Percentiles rank a stretch among this genome's conserved stretches.
These are phyloP conservation scores for Trichosurus vulpecula DNA, from an alignment of 2,797 vertebrate genomes.

Conservation along the genomic window DNA sequence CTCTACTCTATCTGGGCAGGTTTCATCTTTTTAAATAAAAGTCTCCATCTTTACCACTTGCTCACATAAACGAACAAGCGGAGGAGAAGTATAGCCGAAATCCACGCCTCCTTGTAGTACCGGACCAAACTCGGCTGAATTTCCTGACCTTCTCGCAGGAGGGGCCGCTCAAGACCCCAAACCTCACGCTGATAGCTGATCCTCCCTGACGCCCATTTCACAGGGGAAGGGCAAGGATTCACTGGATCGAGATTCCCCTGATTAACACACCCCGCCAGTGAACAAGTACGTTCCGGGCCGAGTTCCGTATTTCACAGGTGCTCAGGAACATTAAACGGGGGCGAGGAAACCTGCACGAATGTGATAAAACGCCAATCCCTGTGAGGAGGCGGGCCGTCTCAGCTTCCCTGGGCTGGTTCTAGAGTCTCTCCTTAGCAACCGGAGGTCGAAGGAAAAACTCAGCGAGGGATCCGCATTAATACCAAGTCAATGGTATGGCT, in stretches of 20 bases:
- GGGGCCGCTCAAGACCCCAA: not conserved
- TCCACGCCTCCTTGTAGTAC: not conserved
- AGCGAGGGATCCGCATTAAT: not conserved
- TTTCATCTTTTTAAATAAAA: not conserved
- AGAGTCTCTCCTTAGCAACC: not conserved
- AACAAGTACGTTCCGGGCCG: not conserved
- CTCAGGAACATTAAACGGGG: not conserved
- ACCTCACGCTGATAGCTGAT: not conserved
- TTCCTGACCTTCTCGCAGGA: not conserved
- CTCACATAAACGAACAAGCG: not conserved
- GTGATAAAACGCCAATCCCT: not conserved
- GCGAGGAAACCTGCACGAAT: too few species aligned
- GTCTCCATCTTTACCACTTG: not conserved
- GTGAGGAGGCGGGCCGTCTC: too few species aligned
- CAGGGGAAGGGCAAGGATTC: not conserved
- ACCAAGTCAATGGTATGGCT: too few species aligned
- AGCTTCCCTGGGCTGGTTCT: not conserved
- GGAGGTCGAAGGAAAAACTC: not conserved
- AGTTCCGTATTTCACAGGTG: not conserved
- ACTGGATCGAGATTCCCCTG: not conserved
- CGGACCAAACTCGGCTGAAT: not conserved
- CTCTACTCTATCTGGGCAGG: not conserved
- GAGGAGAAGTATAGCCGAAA: not conserved
- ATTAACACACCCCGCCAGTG: not conserved
- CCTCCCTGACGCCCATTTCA: not conserved